Conservation (phyloP, 2,113 vertebrate species). For the Pseudopodoces humilis region DNA sequence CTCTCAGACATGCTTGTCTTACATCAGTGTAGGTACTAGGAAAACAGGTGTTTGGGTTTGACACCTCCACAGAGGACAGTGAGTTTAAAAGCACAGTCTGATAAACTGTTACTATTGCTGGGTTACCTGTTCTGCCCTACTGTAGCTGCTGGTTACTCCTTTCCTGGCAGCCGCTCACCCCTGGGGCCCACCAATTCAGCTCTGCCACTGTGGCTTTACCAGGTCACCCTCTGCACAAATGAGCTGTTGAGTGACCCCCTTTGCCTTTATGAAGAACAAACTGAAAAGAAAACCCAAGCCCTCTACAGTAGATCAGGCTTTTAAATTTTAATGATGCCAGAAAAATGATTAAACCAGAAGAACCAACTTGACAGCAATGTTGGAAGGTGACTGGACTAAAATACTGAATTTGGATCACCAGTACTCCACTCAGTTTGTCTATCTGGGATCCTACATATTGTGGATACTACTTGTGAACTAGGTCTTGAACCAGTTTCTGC, state of each 20-base stretch:
- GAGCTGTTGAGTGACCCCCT: not conserved
- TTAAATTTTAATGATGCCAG: not conserved
- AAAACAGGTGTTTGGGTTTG: not conserved
- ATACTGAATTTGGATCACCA: not conserved
- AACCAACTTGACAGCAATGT: not conserved
- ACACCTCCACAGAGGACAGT: not conserved
- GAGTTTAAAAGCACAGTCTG: not conserved
- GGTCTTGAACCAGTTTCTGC: conserved; percentile 9
- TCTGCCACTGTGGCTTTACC: not conserved
- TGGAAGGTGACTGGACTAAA: not conserved
- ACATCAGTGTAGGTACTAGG: not conserved
- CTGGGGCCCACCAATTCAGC: not conserved
- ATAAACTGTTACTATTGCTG: not conserved
- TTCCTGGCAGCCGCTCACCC: not conserved
- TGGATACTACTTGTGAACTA: not conserved
- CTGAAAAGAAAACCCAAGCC: not conserved
- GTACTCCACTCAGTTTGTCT: not conserved
- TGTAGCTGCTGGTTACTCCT: not conserved
- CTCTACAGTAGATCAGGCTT: not conserved
- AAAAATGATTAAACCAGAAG: not conserved
- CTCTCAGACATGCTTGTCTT: not conserved
- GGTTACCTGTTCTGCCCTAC: not conserved
- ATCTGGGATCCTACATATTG: not conserved
- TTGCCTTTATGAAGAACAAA: not conserved
- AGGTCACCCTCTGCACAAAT: not conserved